Conservation (phyloP, 2,113 vertebrate species). For the Cyanoramphus novaezelandiae region DNA sequence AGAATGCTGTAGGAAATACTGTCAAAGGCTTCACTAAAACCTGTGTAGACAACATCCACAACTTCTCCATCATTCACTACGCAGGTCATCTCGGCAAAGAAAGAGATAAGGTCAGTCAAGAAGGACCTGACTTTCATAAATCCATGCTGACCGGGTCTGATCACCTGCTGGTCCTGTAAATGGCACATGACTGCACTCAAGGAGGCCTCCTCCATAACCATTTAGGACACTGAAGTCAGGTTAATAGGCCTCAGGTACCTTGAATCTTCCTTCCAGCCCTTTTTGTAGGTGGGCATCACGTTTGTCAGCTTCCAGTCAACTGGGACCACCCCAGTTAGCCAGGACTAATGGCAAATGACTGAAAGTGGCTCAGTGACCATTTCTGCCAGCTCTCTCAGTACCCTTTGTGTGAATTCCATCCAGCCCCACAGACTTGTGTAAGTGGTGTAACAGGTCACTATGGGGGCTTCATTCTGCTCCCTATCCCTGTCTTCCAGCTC, state of each 20-base stretch:
- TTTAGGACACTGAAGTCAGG: not conserved
- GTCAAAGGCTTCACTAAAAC: not conserved
- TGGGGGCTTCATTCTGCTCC: not conserved
- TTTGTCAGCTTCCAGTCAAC: not conserved
- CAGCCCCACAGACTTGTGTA: no score
- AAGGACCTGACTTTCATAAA: not conserved
- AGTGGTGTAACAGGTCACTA: not conserved
- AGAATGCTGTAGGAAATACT: not conserved
- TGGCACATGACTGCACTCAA: not conserved
- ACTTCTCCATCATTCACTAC: not conserved
- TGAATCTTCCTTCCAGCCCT: no score
- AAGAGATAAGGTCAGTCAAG: not conserved
- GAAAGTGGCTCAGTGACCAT: not conserved
- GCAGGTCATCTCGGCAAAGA: not conserved
- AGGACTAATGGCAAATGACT: not conserved
- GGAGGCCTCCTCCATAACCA: not conserved
- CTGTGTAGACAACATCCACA: not conserved
- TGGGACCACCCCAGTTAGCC: not conserved
- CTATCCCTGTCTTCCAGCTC: not conserved
- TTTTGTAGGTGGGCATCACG: not conserved
- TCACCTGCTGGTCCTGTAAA: not conserved
- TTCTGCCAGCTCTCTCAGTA: not conserved
- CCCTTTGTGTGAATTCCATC: not conserved
- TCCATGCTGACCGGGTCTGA: not conserved
- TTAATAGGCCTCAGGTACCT: not conserved